Percentiles rank a stretch among this genome's conserved stretches.
phyloP scores from a whole-genome alignment of 2,113 vertebrate species.

The Sprattus sprattus region DNA sequence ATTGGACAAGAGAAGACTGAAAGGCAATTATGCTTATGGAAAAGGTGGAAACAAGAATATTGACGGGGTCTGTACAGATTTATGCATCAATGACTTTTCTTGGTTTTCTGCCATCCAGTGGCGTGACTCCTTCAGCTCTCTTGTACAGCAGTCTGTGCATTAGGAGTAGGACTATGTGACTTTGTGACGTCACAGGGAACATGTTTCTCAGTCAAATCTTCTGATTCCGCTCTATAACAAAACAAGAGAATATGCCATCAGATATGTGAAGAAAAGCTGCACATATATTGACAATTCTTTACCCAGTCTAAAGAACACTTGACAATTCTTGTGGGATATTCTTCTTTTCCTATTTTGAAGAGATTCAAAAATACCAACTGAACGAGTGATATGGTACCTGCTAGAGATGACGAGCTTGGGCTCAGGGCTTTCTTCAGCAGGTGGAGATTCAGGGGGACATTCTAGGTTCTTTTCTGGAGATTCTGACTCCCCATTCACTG shows the following conservation, averaged over 20 bases:
- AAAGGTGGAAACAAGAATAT: constrained; percentile 31
- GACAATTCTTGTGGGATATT: neutral
- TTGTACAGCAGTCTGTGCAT: constrained; percentile 53
- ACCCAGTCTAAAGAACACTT: neutral
- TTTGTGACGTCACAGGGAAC: constrained; percentile 54
- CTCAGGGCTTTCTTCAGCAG: constrained; percentile 57
- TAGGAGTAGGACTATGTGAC: constrained; percentile 55
- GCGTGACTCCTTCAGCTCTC: constrained; percentile 64
- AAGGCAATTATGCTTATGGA: constrained; percentile 12
- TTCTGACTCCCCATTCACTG: constrained; percentile 84
- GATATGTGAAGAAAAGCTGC: neutral
- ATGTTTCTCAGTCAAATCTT: neutral
- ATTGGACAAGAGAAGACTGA: neutral
- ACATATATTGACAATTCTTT: neutral
- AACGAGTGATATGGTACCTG: neutral
- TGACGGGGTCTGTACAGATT: constrained; percentile 35
- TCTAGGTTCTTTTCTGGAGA: constrained; percentile 25
- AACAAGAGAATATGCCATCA: neutral
- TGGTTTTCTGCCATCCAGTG: constrained; percentile 30
- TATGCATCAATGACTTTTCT: constrained; percentile 24
- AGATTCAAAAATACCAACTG: neutral
- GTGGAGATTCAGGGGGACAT: constrained; percentile 59
- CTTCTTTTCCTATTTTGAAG: neutral
- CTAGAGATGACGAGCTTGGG: neutral
- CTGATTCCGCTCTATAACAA: neutral